Base-by-base conservation (phyloP, 2,888 invertebrate genomes). In the Caenorhabditis macrosperma region DNA sequence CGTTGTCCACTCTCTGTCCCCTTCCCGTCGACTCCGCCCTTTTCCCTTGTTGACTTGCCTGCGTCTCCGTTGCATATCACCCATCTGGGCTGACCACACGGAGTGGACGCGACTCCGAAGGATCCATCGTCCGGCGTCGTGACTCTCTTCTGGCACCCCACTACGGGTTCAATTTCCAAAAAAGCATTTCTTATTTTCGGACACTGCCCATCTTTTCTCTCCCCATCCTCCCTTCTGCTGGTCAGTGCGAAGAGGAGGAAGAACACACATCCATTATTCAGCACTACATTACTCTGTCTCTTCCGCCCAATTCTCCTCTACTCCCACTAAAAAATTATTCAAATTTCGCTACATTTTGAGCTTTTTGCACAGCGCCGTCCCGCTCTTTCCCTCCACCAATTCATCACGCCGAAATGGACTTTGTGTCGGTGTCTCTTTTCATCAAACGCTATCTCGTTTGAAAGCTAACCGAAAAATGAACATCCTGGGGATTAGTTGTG, bases 401-500 rank as follows among this genome's bases (percentile, higher is more conserved):
- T 64, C 64, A 64, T 64, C 64, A 64, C 50, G 50, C 24, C 35
- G 44, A 66, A 64, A 66, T 64, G 64, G 64, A 63, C 63, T 50
- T 46, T 60, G 4, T 41, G 26, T 35, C 63, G 44, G 63, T 38
- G 22, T 55, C 66, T 66, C 54, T 9, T 10, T n/a, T 0, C 20
- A 46, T 55, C 24, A 17, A 44, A 67, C 57, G 35, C 46, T 57
- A 9, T 57, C 33, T 44, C 41, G 24, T 6, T 7, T 24, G 20
- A n/a, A n/a, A 26, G 9, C 44, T 9, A 30, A 30, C 20, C 28
- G 44, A 30, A 66, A 67, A 67, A 67, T 57, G 67, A 67, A 67
- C 67, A 67, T 67, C 67, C 67, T 48, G 67, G 67, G 67, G 67
- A 67, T 67, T 67, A 67, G 67, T 44, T 41, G 60, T 6, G 33